phyloP scores from a whole-genome alignment of 2,113 vertebrate genomes.

The Colinus virginianus region DNA sequence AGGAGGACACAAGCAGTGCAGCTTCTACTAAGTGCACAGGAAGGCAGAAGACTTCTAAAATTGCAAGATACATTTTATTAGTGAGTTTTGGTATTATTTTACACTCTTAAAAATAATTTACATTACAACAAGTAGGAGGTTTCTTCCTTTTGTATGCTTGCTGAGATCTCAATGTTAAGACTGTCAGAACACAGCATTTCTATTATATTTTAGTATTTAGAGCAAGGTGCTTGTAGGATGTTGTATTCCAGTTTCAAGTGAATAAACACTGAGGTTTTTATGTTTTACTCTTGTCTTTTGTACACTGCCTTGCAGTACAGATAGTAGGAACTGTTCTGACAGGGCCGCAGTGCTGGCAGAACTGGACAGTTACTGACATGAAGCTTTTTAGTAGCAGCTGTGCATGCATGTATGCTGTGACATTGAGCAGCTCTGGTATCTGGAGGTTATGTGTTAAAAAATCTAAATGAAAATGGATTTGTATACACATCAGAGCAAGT shows the following conservation, averaged over 20 bases:
- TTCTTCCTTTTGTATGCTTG: neutral
- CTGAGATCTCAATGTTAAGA: neutral
- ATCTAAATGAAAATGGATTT: neutral
- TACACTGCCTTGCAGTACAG: neutral
- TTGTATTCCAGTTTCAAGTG: neutral
- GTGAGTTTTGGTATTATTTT: conserved; percentile 22
- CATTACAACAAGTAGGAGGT: conserved; percentile 16
- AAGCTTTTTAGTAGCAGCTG: neutral
- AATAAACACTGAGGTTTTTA: neutral
- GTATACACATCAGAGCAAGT: neutral
- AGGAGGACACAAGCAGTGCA: neutral
- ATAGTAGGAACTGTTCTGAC: neutral
- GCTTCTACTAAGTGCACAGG: neutral
- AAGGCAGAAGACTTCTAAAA: conserved; percentile 6
- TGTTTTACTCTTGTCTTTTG: neutral
- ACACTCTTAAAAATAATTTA: conserved; percentile 53
- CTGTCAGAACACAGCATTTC: neutral
- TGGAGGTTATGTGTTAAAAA: neutral
- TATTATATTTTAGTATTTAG: neutral
- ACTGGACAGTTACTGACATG: neutral
- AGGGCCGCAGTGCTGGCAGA: neutral
- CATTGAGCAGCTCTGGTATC: neutral
- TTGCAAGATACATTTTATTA: conserved; percentile 68
- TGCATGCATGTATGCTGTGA: neutral
- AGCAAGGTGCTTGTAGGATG: neutral